A percentile compares a stretch with the other conserved stretches of the same genome.
phyloP scores from a whole-genome alignment of 2,113 vertebrate species.

The Phalacrocorax brasilianus region DNA sequence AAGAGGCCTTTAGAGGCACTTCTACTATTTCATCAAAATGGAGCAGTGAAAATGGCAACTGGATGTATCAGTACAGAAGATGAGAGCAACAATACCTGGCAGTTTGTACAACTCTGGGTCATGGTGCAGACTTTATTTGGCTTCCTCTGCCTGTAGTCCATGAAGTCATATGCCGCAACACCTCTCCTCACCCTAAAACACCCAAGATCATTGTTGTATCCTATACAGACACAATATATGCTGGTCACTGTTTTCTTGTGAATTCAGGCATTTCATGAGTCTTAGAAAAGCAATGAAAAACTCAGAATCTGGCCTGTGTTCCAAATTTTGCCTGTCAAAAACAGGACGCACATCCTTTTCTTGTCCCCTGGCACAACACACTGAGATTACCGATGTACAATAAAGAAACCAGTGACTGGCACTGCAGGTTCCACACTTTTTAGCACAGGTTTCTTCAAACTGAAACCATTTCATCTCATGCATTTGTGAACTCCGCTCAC shows the following conservation, averaged over 20 bases:
- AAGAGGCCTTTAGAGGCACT: background rate
- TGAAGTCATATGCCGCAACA: background rate
- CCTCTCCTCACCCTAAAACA: background rate
- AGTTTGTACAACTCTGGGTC: background rate
- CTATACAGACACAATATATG: background rate
- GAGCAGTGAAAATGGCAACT: background rate
- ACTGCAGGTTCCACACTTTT: background rate
- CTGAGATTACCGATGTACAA: background rate
- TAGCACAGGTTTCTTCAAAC: background rate
- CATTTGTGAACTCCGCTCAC: background rate
- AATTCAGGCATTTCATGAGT: background rate
- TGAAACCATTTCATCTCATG: background rate
- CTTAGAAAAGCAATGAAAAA: background rate
- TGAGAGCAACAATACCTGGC: background rate
- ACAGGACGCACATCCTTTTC: background rate
- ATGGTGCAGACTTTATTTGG: background rate
- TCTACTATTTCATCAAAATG: background rate
- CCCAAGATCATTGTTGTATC: background rate
- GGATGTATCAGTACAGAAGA: accelerated
- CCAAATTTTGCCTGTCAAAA: background rate
- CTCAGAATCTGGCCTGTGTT: background rate
- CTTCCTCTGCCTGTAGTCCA: background rate
- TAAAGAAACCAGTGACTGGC: background rate
- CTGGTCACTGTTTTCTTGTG: background rate
- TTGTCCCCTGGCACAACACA: background rate